These are phyloP conservation scores for Pachyuromys duprasi DNA, from an alignment of 2,797 vertebrate species.

Conservation along the genomic window DNA sequence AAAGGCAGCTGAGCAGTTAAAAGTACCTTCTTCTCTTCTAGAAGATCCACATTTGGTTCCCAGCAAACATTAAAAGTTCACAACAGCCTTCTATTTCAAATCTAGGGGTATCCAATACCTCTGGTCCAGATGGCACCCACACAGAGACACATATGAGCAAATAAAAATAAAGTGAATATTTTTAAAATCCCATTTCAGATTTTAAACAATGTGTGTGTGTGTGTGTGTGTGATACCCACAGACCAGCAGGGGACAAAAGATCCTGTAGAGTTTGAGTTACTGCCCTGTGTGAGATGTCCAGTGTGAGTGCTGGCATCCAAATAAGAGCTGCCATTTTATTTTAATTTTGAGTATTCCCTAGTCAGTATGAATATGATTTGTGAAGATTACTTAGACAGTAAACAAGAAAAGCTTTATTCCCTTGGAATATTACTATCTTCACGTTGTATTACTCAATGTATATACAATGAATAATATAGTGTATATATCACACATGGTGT, in stretches of 20 bases:
- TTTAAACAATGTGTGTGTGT: not conserved
- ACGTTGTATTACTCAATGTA: not conserved
- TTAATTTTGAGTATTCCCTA: constrained; percentile 39
- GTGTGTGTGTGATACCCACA: not conserved
- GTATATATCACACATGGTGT: not conserved
- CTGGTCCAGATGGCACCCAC: not conserved
- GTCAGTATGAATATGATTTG: not conserved
- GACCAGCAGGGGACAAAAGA: not conserved
- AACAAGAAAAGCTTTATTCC: not conserved
- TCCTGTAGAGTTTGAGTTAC: not conserved
- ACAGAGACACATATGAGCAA: not conserved
- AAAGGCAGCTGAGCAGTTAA: not conserved
- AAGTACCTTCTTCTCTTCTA: not conserved
- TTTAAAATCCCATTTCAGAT: not conserved
- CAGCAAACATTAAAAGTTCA: not conserved
- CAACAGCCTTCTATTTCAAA: not conserved
- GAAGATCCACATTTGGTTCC: not conserved
- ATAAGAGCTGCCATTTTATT: not conserved
- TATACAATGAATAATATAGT: not conserved
- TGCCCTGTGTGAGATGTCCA: not conserved
- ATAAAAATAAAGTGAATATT: not conserved
- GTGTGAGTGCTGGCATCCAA: not conserved
- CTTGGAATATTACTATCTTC: not conserved
- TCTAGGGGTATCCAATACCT: not conserved
- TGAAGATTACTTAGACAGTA: constrained; percentile 12